Conservation (phyloP, 2,113 vertebrate species). For the Rhombomys opimus region DNA sequence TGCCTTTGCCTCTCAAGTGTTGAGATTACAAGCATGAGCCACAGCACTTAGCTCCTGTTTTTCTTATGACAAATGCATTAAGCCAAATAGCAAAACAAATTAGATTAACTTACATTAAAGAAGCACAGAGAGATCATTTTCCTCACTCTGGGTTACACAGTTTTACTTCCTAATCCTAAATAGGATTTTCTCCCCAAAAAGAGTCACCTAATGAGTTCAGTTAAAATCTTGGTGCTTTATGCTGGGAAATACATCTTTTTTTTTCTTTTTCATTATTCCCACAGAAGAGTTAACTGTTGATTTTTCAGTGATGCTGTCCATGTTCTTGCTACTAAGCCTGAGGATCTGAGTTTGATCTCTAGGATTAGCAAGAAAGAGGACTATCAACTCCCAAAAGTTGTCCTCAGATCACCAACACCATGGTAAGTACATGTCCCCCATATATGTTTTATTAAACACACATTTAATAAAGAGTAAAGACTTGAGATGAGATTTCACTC, state of each 20-base stretch:
- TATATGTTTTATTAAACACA: neutral
- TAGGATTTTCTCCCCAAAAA: neutral
- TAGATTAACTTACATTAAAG: neutral
- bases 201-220: neutral
- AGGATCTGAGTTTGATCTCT: neutral
- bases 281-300: neutral
- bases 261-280: neutral
- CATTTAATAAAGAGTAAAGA: neutral
- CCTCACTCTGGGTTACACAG: neutral
- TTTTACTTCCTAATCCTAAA: neutral
- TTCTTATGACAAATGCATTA: neutral
- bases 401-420: neutral
- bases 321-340: too few relatives aligned
- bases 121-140: neutral
- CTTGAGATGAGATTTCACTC: neutral
- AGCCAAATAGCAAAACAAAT: neutral
- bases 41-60: too few relatives aligned
- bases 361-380: neutral
- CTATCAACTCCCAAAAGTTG: neutral
- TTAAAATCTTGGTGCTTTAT: neutral
- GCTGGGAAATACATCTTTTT: neutral
- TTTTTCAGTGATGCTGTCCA: neutral
- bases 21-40: too few relatives aligned
- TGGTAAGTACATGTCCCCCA: neutral
- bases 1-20: too few relatives aligned